A percentile compares a stretch with the other conserved stretches of the same genome.
Conservation (phyloP, 2,113 vertebrate genomes). For the Thinocorus orbignyianus region DNA sequence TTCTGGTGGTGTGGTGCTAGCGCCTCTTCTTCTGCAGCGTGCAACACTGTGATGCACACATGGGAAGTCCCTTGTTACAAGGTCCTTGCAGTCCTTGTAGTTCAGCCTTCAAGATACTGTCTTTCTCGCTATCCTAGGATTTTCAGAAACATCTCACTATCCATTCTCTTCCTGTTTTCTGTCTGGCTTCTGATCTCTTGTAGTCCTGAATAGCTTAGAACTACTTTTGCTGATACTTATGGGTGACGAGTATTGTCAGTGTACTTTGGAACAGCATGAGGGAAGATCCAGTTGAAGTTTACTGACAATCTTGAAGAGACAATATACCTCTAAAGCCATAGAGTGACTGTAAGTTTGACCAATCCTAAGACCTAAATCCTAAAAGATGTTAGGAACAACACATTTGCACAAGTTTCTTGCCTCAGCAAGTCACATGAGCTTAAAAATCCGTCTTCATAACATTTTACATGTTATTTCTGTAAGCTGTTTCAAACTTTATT, state of each 20-base stretch:
- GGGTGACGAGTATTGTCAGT: background rate
- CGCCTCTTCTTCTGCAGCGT: background rate
- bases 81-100: background rate
- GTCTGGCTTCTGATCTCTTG: background rate
- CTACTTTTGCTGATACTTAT: background rate
- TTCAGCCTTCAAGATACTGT: background rate
- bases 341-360: background rate
- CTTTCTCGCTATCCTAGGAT: background rate
- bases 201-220: background rate
- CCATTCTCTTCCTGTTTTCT: background rate
- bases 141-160: background rate
- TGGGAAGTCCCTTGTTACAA: background rate
- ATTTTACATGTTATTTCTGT: background rate
- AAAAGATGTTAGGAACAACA: background rate
- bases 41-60: rapidly evolving
- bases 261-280: background rate
- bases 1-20: background rate
- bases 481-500: background rate
- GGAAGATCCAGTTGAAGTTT: background rate
- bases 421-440: background rate
- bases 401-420: background rate
- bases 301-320: background rate
- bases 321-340: background rate
- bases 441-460: background rate
- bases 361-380: background rate